A percentile compares a stretch with the other conserved stretches of the same genome.
Evolutionary conservation across 2,888 invertebrate genomes (phyloP).

Genomic region (Nomada hirtipes): DNA sequence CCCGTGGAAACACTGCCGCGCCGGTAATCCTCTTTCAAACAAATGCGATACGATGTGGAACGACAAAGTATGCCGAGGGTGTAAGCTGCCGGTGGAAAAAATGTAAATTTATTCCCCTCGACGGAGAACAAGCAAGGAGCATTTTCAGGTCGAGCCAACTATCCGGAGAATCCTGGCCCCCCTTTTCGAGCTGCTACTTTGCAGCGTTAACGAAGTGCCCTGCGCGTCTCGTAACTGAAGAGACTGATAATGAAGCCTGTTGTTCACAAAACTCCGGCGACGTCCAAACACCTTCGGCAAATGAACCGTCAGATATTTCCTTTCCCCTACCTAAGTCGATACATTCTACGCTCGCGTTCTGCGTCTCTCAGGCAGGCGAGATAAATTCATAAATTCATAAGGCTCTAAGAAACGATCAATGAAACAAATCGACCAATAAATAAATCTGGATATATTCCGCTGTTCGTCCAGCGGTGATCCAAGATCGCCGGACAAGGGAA

Average conservation of each 20-base stretch:
- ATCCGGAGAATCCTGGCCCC: constrained; percentile 15
- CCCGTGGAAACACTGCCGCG: constrained; percentile 9
- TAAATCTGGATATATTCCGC: no score
- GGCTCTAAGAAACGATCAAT: no score
- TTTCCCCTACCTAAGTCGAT: not conserved
- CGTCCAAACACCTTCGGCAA: constrained; percentile 12
- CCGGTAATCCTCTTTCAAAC: constrained; percentile 4
- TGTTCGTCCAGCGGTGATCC: no score
- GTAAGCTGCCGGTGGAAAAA: not conserved
- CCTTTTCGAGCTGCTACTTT: not conserved
- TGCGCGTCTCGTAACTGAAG: constrained; percentile 18
- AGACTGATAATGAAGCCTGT: constrained; percentile 43
- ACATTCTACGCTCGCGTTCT: not conserved
- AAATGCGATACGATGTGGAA: not conserved
- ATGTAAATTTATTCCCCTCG: constrained; percentile 41
- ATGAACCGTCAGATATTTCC: not conserved
- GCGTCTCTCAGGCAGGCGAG: not conserved
- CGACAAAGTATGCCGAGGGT: not conserved
- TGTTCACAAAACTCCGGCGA: constrained; percentile 33
- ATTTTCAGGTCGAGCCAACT: constrained; percentile 6
- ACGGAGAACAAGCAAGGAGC: not conserved
- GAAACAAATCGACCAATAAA: no score
- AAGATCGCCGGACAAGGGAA: no score
- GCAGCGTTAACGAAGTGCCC: constrained; percentile 43
- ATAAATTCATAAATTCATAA: no score